phyloP scores from a whole-genome alignment of 1,140 invertebrate genomes.

The Leptinotarsa texana region DNA sequence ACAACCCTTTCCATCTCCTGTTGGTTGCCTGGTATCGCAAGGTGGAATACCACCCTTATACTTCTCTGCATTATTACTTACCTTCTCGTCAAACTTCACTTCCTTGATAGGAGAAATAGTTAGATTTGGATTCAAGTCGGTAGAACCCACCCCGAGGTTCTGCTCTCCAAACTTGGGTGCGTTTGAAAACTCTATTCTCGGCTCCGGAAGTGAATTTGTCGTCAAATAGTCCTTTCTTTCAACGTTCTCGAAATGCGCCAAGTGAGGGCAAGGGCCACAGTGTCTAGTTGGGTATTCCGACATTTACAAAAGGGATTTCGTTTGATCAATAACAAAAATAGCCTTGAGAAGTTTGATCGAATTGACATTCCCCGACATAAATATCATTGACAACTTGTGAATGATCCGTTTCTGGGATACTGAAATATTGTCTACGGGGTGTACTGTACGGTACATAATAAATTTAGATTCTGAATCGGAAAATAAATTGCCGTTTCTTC shows the following conservation, averaged over 20 bases:
- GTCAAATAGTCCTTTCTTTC: conserved; percentile 34
- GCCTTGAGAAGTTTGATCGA: neutral
- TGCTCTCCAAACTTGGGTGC: conserved; percentile 25
- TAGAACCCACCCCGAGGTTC: conserved; percentile 34
- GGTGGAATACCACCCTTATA: conserved; percentile 34
- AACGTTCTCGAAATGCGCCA: conserved; percentile 30
- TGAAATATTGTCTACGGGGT: no score
- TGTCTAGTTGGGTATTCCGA: conserved; percentile 38
- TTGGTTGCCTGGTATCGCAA: conserved; percentile 18
- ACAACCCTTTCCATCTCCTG: conserved; percentile 19
- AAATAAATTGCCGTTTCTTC: no score
- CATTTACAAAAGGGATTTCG: conserved; percentile 23
- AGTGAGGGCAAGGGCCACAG: conserved; percentile 38
- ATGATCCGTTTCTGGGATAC: no score
- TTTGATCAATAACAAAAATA: conserved; percentile 11
- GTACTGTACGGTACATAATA: no score
- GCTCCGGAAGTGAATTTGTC: conserved; percentile 43
- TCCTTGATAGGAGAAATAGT: conserved; percentile 35
- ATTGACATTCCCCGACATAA: neutral
- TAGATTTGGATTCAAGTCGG: conserved; percentile 38
- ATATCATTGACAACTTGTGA: no score
- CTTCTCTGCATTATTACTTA: neutral
- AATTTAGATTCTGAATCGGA: no score
- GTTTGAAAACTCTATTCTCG: conserved; percentile 36
- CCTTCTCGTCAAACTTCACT: conserved; percentile 10